A percentile compares a stretch with the other conserved stretches of the same genome.
Evolutionary conservation across 2,113 vertebrate genomes (phyloP).

Genomic region (Thymallus thymallus): DNA sequence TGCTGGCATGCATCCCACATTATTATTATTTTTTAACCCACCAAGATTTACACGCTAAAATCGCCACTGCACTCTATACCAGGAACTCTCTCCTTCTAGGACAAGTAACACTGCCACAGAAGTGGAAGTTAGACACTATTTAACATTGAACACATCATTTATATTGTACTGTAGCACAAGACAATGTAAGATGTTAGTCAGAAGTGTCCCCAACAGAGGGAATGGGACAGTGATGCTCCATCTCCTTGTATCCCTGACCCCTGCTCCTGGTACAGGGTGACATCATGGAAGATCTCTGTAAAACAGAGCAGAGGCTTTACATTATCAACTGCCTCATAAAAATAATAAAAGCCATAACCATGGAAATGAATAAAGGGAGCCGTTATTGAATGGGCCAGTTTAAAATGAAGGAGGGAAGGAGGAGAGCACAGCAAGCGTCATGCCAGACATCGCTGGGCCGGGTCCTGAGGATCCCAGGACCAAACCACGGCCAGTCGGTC

Average conservation of each 20-base stretch:
- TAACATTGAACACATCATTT: no score
- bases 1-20: no score
- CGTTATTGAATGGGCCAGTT: slow-evolving; percentile 49
- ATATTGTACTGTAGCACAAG: no score
- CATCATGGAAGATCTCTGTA: slow-evolving; percentile 71
- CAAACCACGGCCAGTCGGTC: background rate
- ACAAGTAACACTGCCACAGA: no score
- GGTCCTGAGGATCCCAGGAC: background rate
- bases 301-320: slow-evolving; percentile 47
- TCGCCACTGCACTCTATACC: no score
- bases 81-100: background rate
- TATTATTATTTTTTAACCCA: no score
- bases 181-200: no score
- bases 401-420: slow-evolving; percentile 43
- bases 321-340: slow-evolving; percentile 65
- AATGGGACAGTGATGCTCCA: no score
- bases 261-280: slow-evolving; percentile 68
- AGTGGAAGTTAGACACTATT: no score
- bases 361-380: slow-evolving; percentile 60
- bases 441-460: slow-evolving; percentile 59
- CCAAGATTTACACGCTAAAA: no score
- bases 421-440: slow-evolving; percentile 23
- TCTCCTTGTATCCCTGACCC: no score
- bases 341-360: slow-evolving; percentile 63
- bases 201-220: no score